Evolutionary conservation across 2,113 vertebrate species (phyloP), one percentile per base, ranked within the genome.

Genomic region (Oncorhynchus keta): DNA sequence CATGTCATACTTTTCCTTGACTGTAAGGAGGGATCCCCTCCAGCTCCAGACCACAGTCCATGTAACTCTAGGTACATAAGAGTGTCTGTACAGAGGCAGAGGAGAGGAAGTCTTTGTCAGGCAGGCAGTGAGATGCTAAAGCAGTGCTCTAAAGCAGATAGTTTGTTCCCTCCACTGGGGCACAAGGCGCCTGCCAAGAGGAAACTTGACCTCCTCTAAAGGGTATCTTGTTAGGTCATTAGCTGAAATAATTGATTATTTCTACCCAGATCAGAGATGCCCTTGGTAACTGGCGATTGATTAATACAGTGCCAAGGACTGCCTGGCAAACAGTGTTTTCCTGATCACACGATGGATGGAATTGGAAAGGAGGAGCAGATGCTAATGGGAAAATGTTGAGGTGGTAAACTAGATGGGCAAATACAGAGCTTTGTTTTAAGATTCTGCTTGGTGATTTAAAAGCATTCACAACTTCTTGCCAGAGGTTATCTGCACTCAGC

Each of bases 191-290:
- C 79, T 85, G 85, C 84, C 86, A 83, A 85, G 83, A 75, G 68
- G 69, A 73, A 68, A 79, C 76, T 78, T 79, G 84, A 84, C 85
- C 88, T 87, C 81, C 57, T 88, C 78, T 79, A 77, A 85, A 86
- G 79, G 82, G 83, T 72, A 84, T 83, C 84, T 81, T 86, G 84
- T 89, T 61, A 85, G 87, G 85, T 89, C 88, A 88, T 89, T 88
- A 89, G 83, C 81, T 67, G 73, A 79, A 86, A 88, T 84, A 88
- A 88, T 85, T 87, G 83, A 90, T 91, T 89, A 87, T 81, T 90
- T 87, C 87, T 70, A 82, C 84, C 77, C 76, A 61, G 81, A 87
- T 90, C 73, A 81, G 81, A 75, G 86, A 84, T 82, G 88, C 81
- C 87, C 88, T 89, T 89, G 85, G 89, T 87, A 70, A 81, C 75